phyloP scores from a whole-genome alignment of 2,113 vertebrate species.

The Empidonax alnorum region DNA sequence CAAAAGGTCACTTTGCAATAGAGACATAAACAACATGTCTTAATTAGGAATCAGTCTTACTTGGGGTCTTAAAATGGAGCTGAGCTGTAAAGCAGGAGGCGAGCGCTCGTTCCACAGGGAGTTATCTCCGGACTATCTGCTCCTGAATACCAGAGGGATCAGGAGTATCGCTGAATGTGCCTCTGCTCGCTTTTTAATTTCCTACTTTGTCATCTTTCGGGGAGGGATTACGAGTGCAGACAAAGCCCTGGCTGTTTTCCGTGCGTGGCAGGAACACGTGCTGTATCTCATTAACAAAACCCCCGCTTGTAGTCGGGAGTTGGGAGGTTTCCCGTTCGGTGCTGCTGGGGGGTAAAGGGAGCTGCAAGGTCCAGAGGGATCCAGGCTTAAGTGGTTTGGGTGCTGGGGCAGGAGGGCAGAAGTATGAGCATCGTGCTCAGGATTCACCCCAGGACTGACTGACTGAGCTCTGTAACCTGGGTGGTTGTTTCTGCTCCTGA shows the following conservation, averaged over 20 bases:
- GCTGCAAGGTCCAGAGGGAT: not conserved
- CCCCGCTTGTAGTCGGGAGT: not conserved
- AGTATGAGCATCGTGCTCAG: fast-evolving
- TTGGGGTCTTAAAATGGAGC: not conserved
- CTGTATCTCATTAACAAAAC: constrained; percentile 39
- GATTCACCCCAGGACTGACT: not conserved
- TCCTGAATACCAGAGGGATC: not conserved
- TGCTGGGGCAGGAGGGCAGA: not conserved
- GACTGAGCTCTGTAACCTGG: not conserved
- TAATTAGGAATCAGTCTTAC: not conserved
- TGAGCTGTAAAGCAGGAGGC: not conserved
- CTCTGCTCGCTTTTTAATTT: constrained; percentile 51
- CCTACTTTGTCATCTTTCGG: constrained; percentile 46
- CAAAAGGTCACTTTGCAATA: not conserved
- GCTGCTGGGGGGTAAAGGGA: not conserved
- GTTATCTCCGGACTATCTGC: not conserved
- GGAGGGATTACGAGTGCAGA: constrained; percentile 29
- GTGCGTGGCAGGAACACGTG: constrained; percentile 46
- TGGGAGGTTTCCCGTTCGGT: not conserved
- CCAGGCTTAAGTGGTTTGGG: fast-evolving
- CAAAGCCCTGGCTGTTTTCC: constrained; percentile 33
- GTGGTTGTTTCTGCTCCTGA: not conserved
- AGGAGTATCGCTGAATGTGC: not conserved
- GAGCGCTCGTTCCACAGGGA: not conserved
- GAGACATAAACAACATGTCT: not conserved